These are phyloP conservation scores for Drosophila stalkeri DNA, from an alignment of 2,888 invertebrate species.

Conservation along the genomic window DNA sequence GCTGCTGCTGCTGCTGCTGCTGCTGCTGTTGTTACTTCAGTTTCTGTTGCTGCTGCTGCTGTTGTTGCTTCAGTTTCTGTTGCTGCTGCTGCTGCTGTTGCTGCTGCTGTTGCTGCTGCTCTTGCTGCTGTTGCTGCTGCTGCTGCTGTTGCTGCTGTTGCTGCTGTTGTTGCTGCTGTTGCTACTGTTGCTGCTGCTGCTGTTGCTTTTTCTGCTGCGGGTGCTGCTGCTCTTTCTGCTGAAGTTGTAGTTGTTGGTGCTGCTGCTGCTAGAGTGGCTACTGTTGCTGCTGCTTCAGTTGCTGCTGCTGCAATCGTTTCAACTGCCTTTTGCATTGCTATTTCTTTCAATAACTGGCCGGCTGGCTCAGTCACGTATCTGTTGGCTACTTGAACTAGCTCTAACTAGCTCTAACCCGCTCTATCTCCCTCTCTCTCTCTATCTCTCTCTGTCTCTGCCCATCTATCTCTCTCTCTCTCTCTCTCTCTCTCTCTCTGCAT, in stretches of 20 bases:
- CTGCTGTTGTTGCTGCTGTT: background rate
- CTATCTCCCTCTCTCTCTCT: background rate
- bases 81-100: slow-evolving; percentile 3
- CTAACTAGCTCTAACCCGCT: slow-evolving; percentile 45
- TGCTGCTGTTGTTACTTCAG: background rate
- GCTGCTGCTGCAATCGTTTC: slow-evolving; percentile 11
- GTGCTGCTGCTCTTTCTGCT: too few relatives aligned
- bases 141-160: background rate
- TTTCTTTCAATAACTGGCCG: slow-evolving; percentile 67
- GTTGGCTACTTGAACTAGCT: slow-evolving; percentile 45
- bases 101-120: slow-evolving; percentile 1
- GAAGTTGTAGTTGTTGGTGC: background rate
- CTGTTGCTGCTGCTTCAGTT: background rate
- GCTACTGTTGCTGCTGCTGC: slow-evolving; percentile 2
- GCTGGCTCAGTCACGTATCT: slow-evolving; percentile 68
- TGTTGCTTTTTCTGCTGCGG: background rate
- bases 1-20: background rate
- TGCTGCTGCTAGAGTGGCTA: background rate
- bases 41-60: slow-evolving; percentile 2
- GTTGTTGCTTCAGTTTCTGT: background rate
- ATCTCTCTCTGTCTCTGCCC: slow-evolving; percentile 33
- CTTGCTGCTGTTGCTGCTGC: background rate
- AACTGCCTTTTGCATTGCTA: slow-evolving; percentile 47
- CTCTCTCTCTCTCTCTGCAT: slow-evolving; percentile 43
- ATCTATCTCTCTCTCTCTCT: background rate